Conservation (phyloP, 2,888 invertebrate species). For the Malacosoma neustria region DNA sequence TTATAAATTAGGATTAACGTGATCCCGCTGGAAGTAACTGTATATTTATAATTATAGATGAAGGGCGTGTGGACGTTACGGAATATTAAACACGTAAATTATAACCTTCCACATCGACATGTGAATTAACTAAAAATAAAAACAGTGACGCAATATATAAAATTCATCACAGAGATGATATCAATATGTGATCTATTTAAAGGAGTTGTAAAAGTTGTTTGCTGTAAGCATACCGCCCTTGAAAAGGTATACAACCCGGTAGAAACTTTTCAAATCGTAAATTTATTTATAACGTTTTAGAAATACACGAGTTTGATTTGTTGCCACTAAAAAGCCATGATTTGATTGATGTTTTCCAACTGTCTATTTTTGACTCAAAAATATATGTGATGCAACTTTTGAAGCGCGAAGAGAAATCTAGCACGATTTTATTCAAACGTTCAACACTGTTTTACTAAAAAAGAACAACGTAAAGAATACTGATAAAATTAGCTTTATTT, state of each 20-base stretch:
- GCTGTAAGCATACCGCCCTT: conserved; percentile 49
- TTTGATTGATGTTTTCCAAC: conserved; percentile 33
- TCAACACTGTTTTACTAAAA: too few relatives aligned
- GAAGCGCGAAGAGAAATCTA: conserved; percentile 1
- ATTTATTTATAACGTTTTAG: conserved; percentile 33
- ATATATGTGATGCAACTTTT: not conserved
- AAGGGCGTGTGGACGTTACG: conserved; percentile 7
- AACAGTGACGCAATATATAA: conserved; percentile 37
- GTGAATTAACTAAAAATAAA: conserved; percentile 33
- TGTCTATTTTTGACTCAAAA: conserved; percentile 16
- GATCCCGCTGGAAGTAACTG: not conserved
- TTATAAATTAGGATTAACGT: conserved; percentile 1
- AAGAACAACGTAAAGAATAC: too few relatives aligned
- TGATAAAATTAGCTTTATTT: too few relatives aligned
- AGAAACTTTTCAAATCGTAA: conserved; percentile 36
- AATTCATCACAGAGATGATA: conserved; percentile 32
- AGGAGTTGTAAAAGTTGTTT: conserved; percentile 53
- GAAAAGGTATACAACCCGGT: conserved; percentile 37
- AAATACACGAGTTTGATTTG: conserved; percentile 40
- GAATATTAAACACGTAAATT: conserved; percentile 1
- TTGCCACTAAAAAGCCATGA: conserved; percentile 35
- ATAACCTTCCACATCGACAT: conserved; percentile 24
- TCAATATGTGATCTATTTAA: conserved; percentile 45
- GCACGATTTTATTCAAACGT: not conserved
- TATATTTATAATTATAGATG: conserved; percentile 2